Evolutionary conservation across 2,797 vertebrate species (phyloP), one percentile per base, ranked within the genome.

Genomic region (Spea hammondii): DNA sequence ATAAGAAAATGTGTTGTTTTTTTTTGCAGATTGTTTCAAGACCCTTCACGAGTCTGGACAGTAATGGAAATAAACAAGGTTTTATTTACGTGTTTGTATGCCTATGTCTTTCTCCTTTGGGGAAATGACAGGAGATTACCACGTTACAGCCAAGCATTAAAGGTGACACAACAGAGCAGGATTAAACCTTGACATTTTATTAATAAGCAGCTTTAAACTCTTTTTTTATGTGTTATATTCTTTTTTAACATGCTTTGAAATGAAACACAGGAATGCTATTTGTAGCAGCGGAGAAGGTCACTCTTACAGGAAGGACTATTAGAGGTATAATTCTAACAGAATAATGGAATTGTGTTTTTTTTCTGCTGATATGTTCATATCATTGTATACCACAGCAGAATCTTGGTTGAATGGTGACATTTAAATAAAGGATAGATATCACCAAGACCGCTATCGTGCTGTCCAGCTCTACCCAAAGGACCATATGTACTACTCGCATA

Each of bases 1-100:
- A 93, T 92, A 93, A 92, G 89, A 90, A 92, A 91, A 92, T 91
- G 14, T 69, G 32, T 71, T 50, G 49, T 71, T 66, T 70, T 65
- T 65, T 78, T 73, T 44, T 67, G 54, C 80, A 59, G 80, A 8
- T 45, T 79, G 80, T 84, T 66, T 80, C 12, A 53, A 59, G 83
- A 78, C 81, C 81, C 83, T 68, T 84, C 79, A 72, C 72, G 74
- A 82, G 55, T 50, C 59, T 66, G 17, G 53, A 44, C n/a, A 9
- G 57, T 78, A 65, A 78, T 75, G 71, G 50, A 82, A 75, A 78
- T 74, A 69, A 82, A 82, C 76, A 70, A 54, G 59, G 60, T 66
- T 82, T 47, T 82, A 70, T 74, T 76, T 77, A 57, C 73, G 57
- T 68, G 49, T 64, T 81, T 72, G 50, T 47, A 55, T 57, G 64